Evolutionary conservation across 2,113 vertebrate species (phyloP).

Genomic region (Callorhinus ursinus): DNA sequence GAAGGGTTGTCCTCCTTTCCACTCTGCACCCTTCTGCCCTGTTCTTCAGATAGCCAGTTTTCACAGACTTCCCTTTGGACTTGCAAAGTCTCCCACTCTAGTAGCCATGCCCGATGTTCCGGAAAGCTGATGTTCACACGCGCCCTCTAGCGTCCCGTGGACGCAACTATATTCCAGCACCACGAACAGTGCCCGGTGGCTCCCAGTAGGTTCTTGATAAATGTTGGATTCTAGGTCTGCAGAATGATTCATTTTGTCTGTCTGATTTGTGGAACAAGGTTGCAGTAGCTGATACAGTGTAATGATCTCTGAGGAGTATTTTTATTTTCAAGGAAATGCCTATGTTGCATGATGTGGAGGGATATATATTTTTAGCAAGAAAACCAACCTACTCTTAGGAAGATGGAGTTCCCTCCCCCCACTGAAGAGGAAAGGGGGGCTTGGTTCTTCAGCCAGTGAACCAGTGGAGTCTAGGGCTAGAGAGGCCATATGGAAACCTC

Average conservation of each 20-base stretch:
- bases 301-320: not conserved
- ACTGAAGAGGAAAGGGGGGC: not conserved
- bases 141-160: slow-evolving; percentile 64
- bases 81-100: too few species aligned
- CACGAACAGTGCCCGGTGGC: slow-evolving; percentile 61
- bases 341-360: not conserved
- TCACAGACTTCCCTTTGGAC: not conserved
- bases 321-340: slow-evolving; percentile 30
- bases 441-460: not conserved
- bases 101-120: not conserved
- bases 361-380: not conserved
- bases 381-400: not conserved
- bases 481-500: not conserved
- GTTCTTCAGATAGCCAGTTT: not conserved
- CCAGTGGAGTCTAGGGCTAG: not conserved
- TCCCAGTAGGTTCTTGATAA: not conserved
- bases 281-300: not conserved
- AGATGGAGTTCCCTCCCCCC: not conserved
- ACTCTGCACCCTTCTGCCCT: not conserved
- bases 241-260: not conserved
- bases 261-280: not conserved
- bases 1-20: not conserved
- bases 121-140: not conserved
- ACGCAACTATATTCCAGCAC: slow-evolving; percentile 45
- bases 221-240: not conserved